Evolutionary conservation across 2,113 vertebrate genomes (phyloP).

Genomic region (Chloropsis hardwickii): DNA sequence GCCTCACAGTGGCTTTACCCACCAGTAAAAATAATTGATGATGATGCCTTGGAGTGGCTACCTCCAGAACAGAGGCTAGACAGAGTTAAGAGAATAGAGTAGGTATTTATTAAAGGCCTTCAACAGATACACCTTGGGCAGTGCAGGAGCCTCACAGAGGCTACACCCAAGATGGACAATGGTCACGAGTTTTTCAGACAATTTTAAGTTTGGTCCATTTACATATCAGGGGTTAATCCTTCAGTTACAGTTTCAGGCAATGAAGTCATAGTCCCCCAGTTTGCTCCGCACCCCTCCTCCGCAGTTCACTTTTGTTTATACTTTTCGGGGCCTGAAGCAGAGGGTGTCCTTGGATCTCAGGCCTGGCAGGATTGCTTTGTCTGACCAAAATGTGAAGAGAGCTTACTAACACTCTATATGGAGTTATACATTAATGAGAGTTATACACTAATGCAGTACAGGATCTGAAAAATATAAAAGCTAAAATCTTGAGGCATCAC

Average conservation of each 20-base stretch:
- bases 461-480: not conserved
- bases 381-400: not conserved
- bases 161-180: not conserved
- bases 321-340: not conserved
- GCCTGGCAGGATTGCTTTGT: not conserved
- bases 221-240: not conserved
- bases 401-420: not conserved
- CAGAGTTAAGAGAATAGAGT: not conserved
- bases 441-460: not conserved
- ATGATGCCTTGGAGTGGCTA: not conserved
- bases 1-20: not conserved
- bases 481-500: not conserved
- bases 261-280: not conserved
- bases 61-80: not conserved
- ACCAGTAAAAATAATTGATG: not conserved
- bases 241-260: not conserved
- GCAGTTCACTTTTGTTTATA: not conserved
- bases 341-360: not conserved
- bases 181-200: fast-evolving
- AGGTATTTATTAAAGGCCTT: not conserved
- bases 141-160: not conserved
- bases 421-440: not conserved
- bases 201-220: not conserved
- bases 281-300: no score
- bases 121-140: not conserved